Conservation (phyloP, 2,113 vertebrate genomes). For the Mirza zaza region DNA sequence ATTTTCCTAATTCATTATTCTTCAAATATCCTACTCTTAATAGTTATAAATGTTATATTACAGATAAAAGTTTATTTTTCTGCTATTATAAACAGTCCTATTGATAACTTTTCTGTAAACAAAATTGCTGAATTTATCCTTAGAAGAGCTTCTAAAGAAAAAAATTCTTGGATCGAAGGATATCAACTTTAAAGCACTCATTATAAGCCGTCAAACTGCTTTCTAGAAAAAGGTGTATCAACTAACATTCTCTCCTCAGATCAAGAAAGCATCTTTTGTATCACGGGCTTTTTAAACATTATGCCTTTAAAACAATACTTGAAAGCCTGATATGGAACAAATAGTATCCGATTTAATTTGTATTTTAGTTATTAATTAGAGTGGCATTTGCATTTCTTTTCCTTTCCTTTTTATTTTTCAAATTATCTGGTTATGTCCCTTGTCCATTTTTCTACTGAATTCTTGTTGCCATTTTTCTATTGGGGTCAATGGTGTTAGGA, state of each 20-base stretch:
- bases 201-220: neutral
- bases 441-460: neutral
- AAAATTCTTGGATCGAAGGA: neutral
- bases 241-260: neutral
- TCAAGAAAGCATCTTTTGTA: neutral
- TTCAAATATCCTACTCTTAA: neutral
- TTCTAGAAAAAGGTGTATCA: neutral
- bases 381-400: neutral
- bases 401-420: constrained; percentile 17
- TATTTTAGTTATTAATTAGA: neutral
- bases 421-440: neutral
- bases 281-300: neutral
- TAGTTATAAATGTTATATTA: neutral
- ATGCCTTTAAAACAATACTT: neutral
- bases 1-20: constrained; percentile 22
- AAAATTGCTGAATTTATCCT: neutral
- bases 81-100: neutral
- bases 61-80: neutral
- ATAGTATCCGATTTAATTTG: neutral
- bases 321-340: neutral
- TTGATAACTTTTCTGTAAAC: neutral
- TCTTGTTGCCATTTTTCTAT: neutral
- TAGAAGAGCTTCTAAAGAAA: neutral
- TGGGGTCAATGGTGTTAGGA: neutral
- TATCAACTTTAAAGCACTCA: neutral